These are phyloP conservation scores for Oegoconia quadripuncta DNA, from an alignment of 2,888 invertebrate genomes.

Conservation along the genomic window DNA sequence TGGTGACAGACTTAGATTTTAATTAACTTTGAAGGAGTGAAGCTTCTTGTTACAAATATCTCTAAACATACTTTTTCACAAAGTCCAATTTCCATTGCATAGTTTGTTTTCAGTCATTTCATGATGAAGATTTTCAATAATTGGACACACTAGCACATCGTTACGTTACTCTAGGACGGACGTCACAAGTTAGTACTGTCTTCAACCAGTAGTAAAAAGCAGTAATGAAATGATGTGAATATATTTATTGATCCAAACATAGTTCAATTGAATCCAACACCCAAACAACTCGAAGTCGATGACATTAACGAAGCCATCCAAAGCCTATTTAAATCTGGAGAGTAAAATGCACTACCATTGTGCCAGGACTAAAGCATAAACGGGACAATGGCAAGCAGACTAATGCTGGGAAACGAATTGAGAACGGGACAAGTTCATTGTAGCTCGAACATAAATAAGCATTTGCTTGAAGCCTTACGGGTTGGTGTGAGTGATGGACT, in stretches of 20 bases:
- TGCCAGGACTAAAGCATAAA: slow-evolving; percentile 47
- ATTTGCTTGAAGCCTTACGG: slow-evolving; percentile 49
- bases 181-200: too few species aligned
- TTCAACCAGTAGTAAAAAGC: too few species aligned
- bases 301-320: slow-evolving; percentile 40
- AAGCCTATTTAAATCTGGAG: slow-evolving; percentile 52
- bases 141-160: too few species aligned
- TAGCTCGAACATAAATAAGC: slow-evolving; percentile 70
- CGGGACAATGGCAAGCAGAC: slow-evolving; percentile 50
- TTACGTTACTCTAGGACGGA: too few species aligned
- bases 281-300: slow-evolving; percentile 32
- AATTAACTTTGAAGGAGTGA: too few species aligned
- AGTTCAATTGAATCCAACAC: slow-evolving; percentile 11
- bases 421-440: slow-evolving; percentile 65
- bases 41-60: too few species aligned
- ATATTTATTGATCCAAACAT: slow-evolving; percentile 3
- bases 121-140: too few species aligned
- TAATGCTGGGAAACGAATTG: slow-evolving; percentile 69
- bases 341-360: slow-evolving; percentile 49
- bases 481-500: slow-evolving; percentile 29
- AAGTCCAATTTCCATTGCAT: too few species aligned
- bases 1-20: too few species aligned
- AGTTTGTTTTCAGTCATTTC: too few species aligned
- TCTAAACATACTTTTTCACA: too few species aligned
- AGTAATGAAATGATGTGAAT: too few species aligned